A percentile compares a stretch with the other conserved stretches of the same genome.
These are phyloP conservation scores for Oxyteleia sp. DNA, from an alignment of 2,888 invertebrate genomes.

Conservation along the genomic window DNA sequence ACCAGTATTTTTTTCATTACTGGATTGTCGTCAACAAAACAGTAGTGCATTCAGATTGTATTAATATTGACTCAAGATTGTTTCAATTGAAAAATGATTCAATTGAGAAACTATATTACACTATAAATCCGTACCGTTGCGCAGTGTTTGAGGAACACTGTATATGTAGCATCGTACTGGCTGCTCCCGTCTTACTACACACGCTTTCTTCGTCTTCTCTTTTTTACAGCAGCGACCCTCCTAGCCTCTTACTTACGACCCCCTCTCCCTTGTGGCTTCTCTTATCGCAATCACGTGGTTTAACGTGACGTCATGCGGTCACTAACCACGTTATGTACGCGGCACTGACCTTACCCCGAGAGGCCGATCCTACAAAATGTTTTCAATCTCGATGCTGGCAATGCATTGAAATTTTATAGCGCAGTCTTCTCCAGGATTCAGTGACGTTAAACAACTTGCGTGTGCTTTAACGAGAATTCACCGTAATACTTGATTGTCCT, in stretches of 20 bases:
- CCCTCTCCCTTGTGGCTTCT: constrained; percentile 74
- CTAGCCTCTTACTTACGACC: constrained; percentile 66
- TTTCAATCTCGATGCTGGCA: constrained; percentile 64
- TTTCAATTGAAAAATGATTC: too few relatives aligned
- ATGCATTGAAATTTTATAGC: constrained; percentile 59
- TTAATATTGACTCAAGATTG: too few relatives aligned
- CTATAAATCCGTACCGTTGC: constrained; percentile 49
- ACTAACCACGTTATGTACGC: constrained; percentile 85
- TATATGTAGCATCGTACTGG: constrained; percentile 62
- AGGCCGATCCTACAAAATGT: constrained; percentile 66
- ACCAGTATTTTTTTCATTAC: too few relatives aligned
- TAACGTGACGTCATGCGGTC: constrained; percentile 84
- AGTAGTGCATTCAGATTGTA: too few relatives aligned
- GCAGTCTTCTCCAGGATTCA: too few relatives aligned
- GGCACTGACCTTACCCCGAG: constrained; percentile 86
- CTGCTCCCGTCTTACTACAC: constrained; percentile 63
- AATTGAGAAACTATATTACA: constrained; percentile 43
- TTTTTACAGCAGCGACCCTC: constrained; percentile 62
- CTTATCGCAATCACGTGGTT: constrained; percentile 83
- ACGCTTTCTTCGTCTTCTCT: constrained; percentile 56
- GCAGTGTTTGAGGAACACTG: constrained; percentile 62
- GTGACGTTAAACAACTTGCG: too few relatives aligned
- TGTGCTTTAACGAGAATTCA: too few relatives aligned
- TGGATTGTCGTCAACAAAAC: too few relatives aligned
- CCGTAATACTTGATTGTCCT: too few relatives aligned